phyloP scores from a whole-genome alignment of 92 coral and sea anemone genomes.

The Heteractis magnifica region DNA sequence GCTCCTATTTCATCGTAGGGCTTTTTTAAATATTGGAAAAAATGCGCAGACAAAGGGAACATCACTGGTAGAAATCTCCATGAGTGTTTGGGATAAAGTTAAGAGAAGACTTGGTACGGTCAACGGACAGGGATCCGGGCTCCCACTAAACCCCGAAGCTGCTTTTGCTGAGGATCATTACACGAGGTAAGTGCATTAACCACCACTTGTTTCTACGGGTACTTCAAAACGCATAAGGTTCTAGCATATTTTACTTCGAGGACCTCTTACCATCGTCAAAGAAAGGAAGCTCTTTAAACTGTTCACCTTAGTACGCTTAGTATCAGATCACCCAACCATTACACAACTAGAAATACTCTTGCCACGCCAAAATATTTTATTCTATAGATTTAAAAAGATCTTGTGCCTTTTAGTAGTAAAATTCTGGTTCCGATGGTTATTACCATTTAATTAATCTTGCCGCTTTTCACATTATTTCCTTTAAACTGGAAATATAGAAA shows the following conservation, averaged over 20 bases:
- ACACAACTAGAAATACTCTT: no score
- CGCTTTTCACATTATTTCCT: not conserved
- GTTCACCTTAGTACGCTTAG: no score
- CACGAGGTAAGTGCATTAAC: conserved; percentile 63
- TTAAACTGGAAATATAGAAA: not conserved
- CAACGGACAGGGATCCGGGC: conserved; percentile 50
- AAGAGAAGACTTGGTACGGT: conserved; percentile 76
- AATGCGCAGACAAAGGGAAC: conserved; percentile 47
- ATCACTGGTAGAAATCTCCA: conserved; percentile 40
- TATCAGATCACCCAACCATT: no score
- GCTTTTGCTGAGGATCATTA: conserved; percentile 88
- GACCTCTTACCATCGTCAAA: not conserved
- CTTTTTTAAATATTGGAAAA: conserved; percentile 44
- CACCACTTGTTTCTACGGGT: conserved; percentile 23
- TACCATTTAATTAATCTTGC: not conserved
- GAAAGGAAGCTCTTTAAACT: not conserved
- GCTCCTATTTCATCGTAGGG: conserved; percentile 28
- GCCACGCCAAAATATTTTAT: not conserved
- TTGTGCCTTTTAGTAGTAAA: not conserved
- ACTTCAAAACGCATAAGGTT: conserved; percentile 46
- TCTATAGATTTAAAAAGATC: not conserved
- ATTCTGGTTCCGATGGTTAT: not conserved
- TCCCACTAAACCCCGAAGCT: conserved; percentile 68
- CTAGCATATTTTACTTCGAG: not conserved
- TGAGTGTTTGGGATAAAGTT: conserved; percentile 88